phyloP scores from a whole-genome alignment of 2,113 vertebrate genomes.

The Gallinago media region DNA sequence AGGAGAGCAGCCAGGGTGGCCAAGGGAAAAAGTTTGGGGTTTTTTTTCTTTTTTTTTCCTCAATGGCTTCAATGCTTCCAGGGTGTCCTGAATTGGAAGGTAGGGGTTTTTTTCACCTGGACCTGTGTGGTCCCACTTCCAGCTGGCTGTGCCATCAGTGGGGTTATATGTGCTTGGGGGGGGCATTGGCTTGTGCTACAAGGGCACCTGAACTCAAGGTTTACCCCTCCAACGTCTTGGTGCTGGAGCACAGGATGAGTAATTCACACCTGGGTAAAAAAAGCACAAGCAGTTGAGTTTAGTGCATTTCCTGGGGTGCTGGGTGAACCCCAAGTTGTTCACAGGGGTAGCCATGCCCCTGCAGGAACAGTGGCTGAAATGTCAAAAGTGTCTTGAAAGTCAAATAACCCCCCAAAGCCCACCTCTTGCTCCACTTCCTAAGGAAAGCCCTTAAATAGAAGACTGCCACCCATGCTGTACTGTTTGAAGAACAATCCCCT shows the following conservation, averaged over 20 bases:
- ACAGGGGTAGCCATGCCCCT: background rate
- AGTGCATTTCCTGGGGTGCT: background rate
- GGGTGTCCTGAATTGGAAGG: background rate
- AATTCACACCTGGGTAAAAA: background rate
- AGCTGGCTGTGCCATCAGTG: background rate
- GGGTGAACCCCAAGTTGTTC: background rate
- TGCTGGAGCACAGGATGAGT: background rate
- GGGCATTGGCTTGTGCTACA: background rate
- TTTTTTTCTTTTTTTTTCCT: no score
- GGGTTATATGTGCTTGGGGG: background rate
- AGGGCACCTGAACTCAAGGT: accelerated
- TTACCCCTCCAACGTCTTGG: accelerated
- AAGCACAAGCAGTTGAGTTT: background rate
- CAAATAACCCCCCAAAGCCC: background rate
- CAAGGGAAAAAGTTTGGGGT: background rate
- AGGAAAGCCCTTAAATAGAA: background rate
- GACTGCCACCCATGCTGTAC: background rate
- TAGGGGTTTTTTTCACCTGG: accelerated
- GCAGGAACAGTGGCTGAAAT: background rate
- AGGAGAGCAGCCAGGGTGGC: background rate
- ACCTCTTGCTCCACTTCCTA: background rate
- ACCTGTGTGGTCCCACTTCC: accelerated
- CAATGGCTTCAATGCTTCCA: accelerated
- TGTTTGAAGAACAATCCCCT: background rate
- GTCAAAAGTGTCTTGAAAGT: background rate